Base-by-base conservation (phyloP, 2,113 vertebrate genomes). In the Callithrix jacchus region DNA sequence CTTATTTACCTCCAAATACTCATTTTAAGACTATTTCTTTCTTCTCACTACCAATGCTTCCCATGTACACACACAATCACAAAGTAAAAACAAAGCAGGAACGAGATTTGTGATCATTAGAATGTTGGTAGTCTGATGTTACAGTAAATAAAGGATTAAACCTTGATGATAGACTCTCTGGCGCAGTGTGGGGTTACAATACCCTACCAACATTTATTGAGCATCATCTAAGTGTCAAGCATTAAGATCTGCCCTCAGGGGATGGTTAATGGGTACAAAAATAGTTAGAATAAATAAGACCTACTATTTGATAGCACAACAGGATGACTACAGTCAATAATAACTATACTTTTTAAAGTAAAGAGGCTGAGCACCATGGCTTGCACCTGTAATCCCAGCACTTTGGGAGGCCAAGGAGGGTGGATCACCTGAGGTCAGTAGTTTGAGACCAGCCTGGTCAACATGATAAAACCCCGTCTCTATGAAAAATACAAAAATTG, bases 41-140 rank as follows among this genome's bases (percentile, higher is more conserved):
- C 17, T 61, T 85, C 82, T 37, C 32, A 11, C 73, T 74, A 83
- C 40, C n/a, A 83, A 32, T 58, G 16, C 8, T 94, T 88, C 40
- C 71, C 37, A 84, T 56, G 40, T 45, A 8, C 10, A 66, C 61
- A 42, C 32, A 74, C 14, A 90, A 54, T 21, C 42, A 87, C 52
- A 92, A 83, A 42, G 45, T 82, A 52, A 94, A 93, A 82, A 68
- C 32, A 76, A 92, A 84, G 8, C 42, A 79, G 68, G 40, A 94
- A 61, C 83, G 42, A 94, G 32, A 82, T 45, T 68, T 45, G 58
- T 4, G 45, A 4, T 58, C 27, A 45, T 42, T 81, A 84, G 20
- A 91, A 70, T 21, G 3, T 40, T 3, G 2, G 32, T 82, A 17
- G 8, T 49, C 66, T 90, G 27, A 17, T 56, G 17, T 37, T 88